A percentile compares a stretch with the other conserved stretches of the same genome.
phyloP scores from a whole-genome alignment of 2,797 vertebrate species.

The Enteromius mattozi region DNA sequence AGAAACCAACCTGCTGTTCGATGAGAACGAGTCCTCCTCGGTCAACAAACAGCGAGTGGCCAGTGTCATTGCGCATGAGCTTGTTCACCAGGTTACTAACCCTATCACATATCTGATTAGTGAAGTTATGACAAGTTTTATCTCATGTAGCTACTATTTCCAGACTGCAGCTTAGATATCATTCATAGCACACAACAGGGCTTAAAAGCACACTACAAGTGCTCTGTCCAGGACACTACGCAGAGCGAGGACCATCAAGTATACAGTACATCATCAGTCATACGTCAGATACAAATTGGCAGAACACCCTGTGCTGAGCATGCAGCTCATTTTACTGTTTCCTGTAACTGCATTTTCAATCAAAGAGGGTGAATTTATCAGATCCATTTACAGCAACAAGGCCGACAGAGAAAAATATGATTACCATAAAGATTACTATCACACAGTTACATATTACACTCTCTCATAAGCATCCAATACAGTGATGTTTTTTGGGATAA shows the following conservation, averaged over 20 bases:
- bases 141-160: neutral
- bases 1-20: conserved; percentile 92
- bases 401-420: neutral
- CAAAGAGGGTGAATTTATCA: neutral
- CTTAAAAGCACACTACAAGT: conserved; percentile 7
- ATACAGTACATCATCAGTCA: neutral
- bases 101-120: neutral
- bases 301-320: conserved; percentile 25
- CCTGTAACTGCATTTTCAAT: neutral
- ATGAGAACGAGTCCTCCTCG: conserved; percentile 84
- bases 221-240: neutral
- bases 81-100: conserved; percentile 91
- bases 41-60: conserved; percentile 91
- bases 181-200: neutral
- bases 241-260: neutral
- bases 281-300: conserved; percentile 2
- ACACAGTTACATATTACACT: conserved; percentile 21
- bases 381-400: neutral
- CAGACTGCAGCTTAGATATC: conserved; percentile 3
- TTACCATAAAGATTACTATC: conserved; percentile 31
- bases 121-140: neutral
- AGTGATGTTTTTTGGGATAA: neutral
- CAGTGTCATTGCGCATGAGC: conserved; percentile 89
- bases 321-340: conserved; percentile 12
- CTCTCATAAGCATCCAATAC: neutral